These are phyloP conservation scores for Parochlus steinenii DNA, from an alignment of 2,888 invertebrate species.

Conservation along the genomic window DNA sequence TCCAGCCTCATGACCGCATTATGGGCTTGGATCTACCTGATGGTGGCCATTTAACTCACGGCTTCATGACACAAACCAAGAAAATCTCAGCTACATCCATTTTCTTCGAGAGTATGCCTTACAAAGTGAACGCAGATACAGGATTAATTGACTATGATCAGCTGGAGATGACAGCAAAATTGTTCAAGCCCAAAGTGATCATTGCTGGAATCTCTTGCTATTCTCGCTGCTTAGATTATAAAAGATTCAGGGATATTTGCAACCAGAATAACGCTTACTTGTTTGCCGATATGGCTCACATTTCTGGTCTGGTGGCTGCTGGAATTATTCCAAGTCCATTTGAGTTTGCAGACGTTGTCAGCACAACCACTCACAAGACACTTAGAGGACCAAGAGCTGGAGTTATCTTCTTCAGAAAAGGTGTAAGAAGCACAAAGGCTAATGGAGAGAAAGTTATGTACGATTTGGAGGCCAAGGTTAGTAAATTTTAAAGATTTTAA, in stretches of 20 bases:
- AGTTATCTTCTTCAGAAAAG: conserved; percentile 85
- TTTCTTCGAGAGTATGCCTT: conserved; percentile 97
- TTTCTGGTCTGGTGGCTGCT: conserved; percentile 83
- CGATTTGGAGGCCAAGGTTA: conserved; percentile 76
- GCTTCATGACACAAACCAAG: conserved; percentile 77
- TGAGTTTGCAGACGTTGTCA: conserved; percentile 79
- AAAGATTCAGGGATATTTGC: conserved; percentile 67
- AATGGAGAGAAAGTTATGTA: conserved; percentile 75
- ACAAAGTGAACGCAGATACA: conserved; percentile 68
- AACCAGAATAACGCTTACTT: conserved; percentile 72
- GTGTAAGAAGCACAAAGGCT: conserved; percentile 57
- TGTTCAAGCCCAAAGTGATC: conserved; percentile 85
- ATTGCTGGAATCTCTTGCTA: conserved; percentile 93
- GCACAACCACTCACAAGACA: conserved; percentile 92
- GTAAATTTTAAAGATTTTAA: conserved; percentile 36
- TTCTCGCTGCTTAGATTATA: conserved; percentile 82
- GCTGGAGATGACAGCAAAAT: conserved; percentile 58
- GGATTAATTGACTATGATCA: conserved; percentile 89
- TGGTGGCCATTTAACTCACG: conserved; percentile 90
- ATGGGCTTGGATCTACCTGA: conserved; percentile 95
- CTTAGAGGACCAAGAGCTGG: conserved; percentile 77
- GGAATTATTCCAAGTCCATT: conserved; percentile 81
- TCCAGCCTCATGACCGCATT: conserved; percentile 85
- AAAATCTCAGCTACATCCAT: conserved; percentile 94
- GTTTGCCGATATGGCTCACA: conserved; percentile 92